phyloP scores from a whole-genome alignment of 2,888 invertebrate species.

The Hemicrepidius hirtus region DNA sequence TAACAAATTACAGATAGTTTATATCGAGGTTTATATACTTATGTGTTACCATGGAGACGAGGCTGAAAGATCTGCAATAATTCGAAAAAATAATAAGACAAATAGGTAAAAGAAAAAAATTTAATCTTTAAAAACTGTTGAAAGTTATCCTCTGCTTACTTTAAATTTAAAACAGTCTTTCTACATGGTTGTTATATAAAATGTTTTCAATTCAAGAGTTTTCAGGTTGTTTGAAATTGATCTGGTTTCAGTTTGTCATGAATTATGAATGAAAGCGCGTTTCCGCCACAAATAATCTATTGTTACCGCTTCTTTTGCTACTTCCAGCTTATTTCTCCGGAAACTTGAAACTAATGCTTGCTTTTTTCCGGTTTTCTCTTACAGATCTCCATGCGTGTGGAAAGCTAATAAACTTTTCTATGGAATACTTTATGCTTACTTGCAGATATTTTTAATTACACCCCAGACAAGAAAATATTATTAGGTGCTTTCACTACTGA shows the following conservation, averaged over 20 bases:
- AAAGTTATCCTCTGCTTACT: too few relatives aligned
- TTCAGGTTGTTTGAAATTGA: conserved; percentile 7
- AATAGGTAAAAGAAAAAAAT: too few relatives aligned
- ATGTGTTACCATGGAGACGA: too few relatives aligned
- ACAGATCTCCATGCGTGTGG: neutral
- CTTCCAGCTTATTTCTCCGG: conserved; percentile 16
- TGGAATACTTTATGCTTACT: too few relatives aligned
- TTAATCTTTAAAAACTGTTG: too few relatives aligned
- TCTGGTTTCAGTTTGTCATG: conserved; percentile 17
- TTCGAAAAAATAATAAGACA: too few relatives aligned
- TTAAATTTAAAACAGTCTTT: neutral
- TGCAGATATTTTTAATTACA: too few relatives aligned
- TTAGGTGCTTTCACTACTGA: too few relatives aligned
- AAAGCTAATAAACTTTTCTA: neutral
- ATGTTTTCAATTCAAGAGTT: neutral
- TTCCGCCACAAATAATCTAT: conserved; percentile 27
- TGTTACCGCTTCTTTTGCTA: conserved; percentile 14
- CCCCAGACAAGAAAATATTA: too few relatives aligned
- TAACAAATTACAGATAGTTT: too few relatives aligned
- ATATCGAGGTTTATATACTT: too few relatives aligned
- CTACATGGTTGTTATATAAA: neutral
- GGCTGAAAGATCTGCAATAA: too few relatives aligned
- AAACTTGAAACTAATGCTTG: conserved; percentile 24
- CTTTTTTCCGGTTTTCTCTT: conserved; percentile 13
- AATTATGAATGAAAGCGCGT: conserved; percentile 28